A percentile compares a stretch with the other conserved stretches of the same genome.
phyloP scores from a whole-genome alignment of 2,888 invertebrate genomes.

The Eupithecia vulgata region DNA sequence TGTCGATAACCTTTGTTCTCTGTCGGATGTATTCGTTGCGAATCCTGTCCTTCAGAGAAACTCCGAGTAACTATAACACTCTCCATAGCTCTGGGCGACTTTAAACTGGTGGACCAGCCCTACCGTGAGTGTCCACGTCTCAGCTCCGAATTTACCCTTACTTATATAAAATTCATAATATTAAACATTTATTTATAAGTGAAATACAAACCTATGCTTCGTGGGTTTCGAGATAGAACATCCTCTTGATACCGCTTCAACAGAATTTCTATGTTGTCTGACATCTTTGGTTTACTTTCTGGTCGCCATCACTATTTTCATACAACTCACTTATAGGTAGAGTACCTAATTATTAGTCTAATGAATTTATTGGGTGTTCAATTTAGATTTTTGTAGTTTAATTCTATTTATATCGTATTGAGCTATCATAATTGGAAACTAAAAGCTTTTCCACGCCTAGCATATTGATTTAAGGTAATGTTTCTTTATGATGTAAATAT shows the following conservation, averaged over 20 bases:
- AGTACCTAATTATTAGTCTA: neutral
- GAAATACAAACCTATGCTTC: constrained; percentile 72
- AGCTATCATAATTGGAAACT: neutral
- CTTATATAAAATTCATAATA: too few relatives aligned
- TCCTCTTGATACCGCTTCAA: constrained; percentile 63
- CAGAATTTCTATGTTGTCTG: constrained; percentile 67
- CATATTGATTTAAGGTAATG: neutral
- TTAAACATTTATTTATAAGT: neutral
- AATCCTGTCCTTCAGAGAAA: too few relatives aligned
- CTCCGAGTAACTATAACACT: too few relatives aligned
- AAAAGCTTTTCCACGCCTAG: neutral
- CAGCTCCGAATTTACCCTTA: too few relatives aligned
- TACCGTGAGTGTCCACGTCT: too few relatives aligned
- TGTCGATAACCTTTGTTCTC: too few relatives aligned
- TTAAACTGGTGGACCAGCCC: too few relatives aligned
- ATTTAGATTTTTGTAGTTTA: neutral
- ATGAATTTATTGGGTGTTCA: neutral
- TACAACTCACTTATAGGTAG: neutral
- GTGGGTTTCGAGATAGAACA: constrained; percentile 61
- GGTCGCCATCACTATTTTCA: constrained; percentile 47
- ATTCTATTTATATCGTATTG: neutral
- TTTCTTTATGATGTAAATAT: neutral
- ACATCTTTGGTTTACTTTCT: constrained; percentile 57
- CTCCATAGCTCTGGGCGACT: too few relatives aligned
- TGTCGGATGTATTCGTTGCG: too few relatives aligned